Evolutionary conservation across 2,113 vertebrate species (phyloP).

Genomic region (Chunga burmeisteri): DNA sequence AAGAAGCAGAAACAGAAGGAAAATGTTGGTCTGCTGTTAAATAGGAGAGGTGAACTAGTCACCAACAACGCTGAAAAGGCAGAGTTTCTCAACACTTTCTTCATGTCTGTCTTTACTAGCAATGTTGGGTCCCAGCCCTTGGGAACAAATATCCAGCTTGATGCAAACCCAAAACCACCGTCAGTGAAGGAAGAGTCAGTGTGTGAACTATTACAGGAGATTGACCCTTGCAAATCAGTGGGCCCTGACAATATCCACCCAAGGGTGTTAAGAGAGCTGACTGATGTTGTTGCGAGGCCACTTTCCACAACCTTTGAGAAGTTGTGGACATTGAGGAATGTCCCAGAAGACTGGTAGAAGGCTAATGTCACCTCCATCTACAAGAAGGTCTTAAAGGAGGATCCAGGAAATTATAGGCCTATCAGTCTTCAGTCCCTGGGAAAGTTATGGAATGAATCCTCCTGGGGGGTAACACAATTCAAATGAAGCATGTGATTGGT

Average conservation of each 20-base stretch:
- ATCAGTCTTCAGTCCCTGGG: neutral
- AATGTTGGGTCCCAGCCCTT: too few species aligned
- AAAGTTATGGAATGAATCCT: neutral
- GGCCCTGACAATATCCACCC: neutral
- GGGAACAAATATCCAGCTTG: neutral
- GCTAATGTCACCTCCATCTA: neutral
- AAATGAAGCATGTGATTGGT: neutral
- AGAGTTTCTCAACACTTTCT: neutral
- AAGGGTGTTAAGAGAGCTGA: neutral
- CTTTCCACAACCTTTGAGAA: neutral
- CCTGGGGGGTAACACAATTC: neutral
- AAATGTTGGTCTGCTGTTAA: neutral
- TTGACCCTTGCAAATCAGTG: neutral
- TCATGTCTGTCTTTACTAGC: neutral
- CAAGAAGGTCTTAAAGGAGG: neutral
- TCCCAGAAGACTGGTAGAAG: neutral
- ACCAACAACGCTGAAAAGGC: neutral
- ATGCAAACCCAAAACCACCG: neutral
- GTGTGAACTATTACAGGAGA: neutral
- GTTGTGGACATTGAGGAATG: rapidly evolving
- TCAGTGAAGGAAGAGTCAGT: neutral
- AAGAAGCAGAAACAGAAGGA: neutral
- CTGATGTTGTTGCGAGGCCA: neutral
- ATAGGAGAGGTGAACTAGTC: neutral
- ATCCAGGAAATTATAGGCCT: neutral